These are phyloP conservation scores for Cheilosia urbana DNA, from an alignment of 2,888 invertebrate species.

Conservation along the genomic window DNA sequence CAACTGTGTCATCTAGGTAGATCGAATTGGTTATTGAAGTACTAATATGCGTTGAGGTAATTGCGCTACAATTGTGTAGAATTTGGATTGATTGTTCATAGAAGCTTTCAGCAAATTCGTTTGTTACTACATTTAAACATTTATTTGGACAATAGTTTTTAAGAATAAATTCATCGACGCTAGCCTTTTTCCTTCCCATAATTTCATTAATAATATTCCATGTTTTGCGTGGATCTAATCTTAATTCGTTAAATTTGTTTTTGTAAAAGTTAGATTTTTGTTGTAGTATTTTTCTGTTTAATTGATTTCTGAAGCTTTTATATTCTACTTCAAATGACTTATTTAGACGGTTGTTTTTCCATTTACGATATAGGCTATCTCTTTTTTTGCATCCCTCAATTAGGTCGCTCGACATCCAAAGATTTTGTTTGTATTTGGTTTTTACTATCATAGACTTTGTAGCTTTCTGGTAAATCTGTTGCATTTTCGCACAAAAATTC, in stretches of 20 bases:
- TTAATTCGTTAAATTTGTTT: constrained; percentile 13
- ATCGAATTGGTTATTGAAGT: background rate
- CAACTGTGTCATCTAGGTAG: background rate
- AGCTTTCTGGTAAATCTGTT: constrained; percentile 11
- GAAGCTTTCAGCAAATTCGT: constrained; percentile 4
- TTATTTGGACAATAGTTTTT: background rate
- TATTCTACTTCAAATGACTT: background rate
- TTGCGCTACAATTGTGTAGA: background rate
- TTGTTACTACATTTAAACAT: background rate
- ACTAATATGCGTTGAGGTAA: background rate
- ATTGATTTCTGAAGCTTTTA: background rate
- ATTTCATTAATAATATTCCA: background rate
- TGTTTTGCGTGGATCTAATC: constrained; percentile 1
- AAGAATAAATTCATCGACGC: background rate
- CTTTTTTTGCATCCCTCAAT: background rate
- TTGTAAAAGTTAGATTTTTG: constrained; percentile 10
- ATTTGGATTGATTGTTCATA: background rate
- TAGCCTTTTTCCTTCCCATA: constrained; percentile 5
- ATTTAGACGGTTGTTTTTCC: constrained; percentile 13
- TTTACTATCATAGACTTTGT: background rate
- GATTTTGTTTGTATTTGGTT: constrained; percentile 2
- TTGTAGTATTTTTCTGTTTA: background rate
- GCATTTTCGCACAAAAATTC: background rate
- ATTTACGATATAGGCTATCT: constrained; percentile 12
- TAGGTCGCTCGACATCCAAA: constrained; percentile 1